A percentile compares a stretch with the other conserved stretches of the same genome.
phyloP scores from a whole-genome alignment of 1,140 invertebrate species.

The Leptestheria dahalacensis region DNA sequence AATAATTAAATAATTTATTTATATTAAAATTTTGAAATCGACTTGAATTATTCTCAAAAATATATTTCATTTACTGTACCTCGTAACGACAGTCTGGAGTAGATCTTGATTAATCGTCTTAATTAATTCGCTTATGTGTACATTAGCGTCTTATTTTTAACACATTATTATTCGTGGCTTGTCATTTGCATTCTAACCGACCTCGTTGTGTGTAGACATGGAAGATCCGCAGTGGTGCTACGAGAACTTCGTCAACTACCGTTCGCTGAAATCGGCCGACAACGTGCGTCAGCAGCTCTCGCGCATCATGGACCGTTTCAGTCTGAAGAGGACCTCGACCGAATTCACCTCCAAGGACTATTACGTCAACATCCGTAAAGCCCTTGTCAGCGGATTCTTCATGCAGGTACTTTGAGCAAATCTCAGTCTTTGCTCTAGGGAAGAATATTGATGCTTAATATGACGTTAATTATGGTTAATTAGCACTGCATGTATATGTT shows the following conservation, averaged over 20 bases:
- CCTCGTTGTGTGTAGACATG: conserved; percentile 39
- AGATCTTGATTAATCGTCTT: no score
- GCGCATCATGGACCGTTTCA: conserved; percentile 83
- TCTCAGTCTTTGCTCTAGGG: no score
- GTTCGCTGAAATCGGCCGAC: conserved; percentile 86
- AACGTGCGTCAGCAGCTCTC: conserved; percentile 69
- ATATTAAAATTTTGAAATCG: no score
- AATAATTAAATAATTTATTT: no score
- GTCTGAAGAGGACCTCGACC: conserved; percentile 83
- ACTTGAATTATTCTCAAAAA: no score
- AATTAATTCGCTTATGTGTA: no score
- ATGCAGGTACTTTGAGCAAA: no score
- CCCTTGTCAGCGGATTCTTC: conserved; percentile 93
- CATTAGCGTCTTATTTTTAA: no score
- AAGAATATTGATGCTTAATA: neutral
- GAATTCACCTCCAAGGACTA: conserved; percentile 98
- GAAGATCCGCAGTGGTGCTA: conserved; percentile 98
- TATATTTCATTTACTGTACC: no score
- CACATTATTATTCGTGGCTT: neutral
- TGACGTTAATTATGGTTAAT: neutral
- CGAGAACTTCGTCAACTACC: conserved; percentile 97
- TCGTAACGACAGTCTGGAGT: no score
- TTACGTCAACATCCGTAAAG: conserved; percentile 96
- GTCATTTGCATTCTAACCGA: conserved; percentile 12
- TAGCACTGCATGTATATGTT: neutral